Percentiles rank a stretch among this genome's conserved stretches.
Evolutionary conservation across 2,113 vertebrate genomes (phyloP).

Genomic region (Dromiciops gliroides): DNA sequence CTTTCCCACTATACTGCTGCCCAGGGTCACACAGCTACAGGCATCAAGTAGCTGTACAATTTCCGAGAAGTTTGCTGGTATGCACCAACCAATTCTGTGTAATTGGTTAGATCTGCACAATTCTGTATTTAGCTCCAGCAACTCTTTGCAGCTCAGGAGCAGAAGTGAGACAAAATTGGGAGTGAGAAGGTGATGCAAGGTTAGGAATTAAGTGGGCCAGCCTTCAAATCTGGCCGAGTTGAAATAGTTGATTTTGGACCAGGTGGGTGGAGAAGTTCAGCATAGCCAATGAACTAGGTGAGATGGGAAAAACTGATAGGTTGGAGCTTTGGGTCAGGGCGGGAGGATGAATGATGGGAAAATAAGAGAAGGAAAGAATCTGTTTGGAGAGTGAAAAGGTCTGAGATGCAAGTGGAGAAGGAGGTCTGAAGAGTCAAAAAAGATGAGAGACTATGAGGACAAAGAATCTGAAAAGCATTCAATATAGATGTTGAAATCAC

Average conservation of each 20-base stretch:
- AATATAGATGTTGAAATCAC: background rate
- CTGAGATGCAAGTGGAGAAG: background rate
- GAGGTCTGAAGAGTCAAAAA: background rate
- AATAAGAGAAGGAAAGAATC: background rate
- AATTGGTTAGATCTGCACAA: background rate
- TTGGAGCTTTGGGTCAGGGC: background rate
- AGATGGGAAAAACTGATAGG: background rate
- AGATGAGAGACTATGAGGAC: background rate
- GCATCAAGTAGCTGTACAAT: background rate
- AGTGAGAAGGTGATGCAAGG: background rate
- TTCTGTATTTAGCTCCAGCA: background rate
- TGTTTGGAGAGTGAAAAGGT: background rate
- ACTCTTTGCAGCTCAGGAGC: background rate
- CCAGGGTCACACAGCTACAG: background rate
- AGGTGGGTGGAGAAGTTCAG: background rate
- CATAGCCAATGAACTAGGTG: background rate
- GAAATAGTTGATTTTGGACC: background rate
- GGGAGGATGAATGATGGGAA: background rate
- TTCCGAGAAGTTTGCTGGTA: background rate
- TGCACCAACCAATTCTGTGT: background rate
- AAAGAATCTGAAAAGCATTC: slow-evolving; percentile 3
- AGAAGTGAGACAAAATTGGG: background rate
- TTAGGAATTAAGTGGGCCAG: background rate
- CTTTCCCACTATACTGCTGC: background rate
- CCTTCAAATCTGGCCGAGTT: background rate